Evolutionary conservation across 1,140 invertebrate genomes (phyloP).

Genomic region (Ceratitis capitata): DNA sequence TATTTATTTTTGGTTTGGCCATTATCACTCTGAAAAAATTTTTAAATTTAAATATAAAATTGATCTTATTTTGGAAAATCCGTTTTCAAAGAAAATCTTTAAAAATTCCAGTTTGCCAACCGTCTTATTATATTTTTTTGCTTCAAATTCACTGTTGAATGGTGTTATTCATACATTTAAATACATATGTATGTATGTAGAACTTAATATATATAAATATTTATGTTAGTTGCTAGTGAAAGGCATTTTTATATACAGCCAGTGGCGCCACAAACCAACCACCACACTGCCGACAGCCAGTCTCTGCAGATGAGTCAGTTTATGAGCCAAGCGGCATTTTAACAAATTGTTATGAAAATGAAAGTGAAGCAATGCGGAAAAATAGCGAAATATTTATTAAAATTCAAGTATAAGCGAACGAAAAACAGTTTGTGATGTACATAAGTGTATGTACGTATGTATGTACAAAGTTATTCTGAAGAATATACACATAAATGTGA

Average conservation of each 20-base stretch:
- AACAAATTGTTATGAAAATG: conserved; percentile 12
- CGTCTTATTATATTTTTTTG: no score
- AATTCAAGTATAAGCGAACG: background rate
- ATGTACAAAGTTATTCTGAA: background rate
- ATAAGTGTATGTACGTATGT: background rate
- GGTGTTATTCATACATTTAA: background rate
- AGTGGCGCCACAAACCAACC: background rate
- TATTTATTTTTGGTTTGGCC: no score
- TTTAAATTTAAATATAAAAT: no score
- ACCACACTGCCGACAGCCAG: background rate
- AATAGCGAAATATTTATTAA: background rate
- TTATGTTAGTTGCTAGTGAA: background rate
- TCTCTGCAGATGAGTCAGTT: background rate
- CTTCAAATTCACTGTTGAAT: no score
- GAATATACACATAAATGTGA: no score
- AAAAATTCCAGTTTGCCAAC: no score
- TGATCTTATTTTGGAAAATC: no score
- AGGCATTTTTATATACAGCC: conserved; percentile 6
- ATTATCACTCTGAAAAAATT: no score
- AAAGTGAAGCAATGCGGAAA: conserved; percentile 14
- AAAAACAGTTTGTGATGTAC: no score
- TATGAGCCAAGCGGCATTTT: background rate
- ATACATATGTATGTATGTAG: background rate
- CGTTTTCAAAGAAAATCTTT: no score
- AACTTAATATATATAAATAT: background rate